Conservation (phyloP, 2,888 invertebrate species). For the Mellilla xanthometata region DNA sequence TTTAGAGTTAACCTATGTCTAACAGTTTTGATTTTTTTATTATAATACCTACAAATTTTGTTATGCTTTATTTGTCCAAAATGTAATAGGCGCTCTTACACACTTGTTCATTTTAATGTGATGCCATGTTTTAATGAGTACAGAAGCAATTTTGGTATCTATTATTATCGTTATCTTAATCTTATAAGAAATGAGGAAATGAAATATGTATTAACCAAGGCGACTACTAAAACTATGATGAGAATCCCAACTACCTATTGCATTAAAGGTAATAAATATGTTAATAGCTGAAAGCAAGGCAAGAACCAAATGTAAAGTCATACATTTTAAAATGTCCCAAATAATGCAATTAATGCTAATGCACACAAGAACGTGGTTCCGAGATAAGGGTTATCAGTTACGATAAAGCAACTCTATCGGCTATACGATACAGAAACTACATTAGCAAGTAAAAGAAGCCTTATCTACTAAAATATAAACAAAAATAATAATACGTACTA, state of each 20-base stretch:
- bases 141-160: too few relatives aligned
- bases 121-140: too few relatives aligned
- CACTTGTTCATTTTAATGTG: too few relatives aligned
- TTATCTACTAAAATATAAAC: slow-evolving; percentile 32
- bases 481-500: slow-evolving; percentile 58
- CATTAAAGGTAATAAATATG: not conserved
- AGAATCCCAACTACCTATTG: not conserved
- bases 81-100: too few relatives aligned
- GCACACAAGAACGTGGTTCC: slow-evolving; percentile 49
- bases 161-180: slow-evolving; percentile 6
- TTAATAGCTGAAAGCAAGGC: too few relatives aligned
- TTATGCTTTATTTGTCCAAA: not conserved
- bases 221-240: not conserved
- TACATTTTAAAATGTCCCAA: slow-evolving; percentile 35
- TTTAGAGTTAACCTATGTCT: too few relatives aligned
- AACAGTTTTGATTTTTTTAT: not conserved
- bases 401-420: slow-evolving; percentile 76
- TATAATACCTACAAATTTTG: not conserved
- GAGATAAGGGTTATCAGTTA: slow-evolving; percentile 69
- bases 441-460: slow-evolving; percentile 34
- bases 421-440: slow-evolving; percentile 57
- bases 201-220: too few relatives aligned
- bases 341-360: slow-evolving; percentile 54
- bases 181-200: slow-evolving; percentile 4
- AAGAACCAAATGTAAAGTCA: too few relatives aligned